Base-by-base conservation (phyloP, 2,113 vertebrate species). In the Sphaerodactylus townsendi region DNA sequence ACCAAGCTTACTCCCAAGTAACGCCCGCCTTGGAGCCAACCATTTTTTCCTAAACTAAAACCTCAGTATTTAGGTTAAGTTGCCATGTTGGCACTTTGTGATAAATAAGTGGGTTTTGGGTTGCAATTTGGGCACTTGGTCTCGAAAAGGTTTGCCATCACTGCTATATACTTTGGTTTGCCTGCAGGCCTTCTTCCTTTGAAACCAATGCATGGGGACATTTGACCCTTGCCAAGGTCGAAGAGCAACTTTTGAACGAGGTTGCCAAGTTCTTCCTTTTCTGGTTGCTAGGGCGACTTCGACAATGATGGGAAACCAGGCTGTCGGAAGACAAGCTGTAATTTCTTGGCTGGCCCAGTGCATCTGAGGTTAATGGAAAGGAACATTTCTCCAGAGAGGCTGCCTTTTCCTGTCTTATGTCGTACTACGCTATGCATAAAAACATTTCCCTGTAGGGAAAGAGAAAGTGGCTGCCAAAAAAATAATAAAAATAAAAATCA, bases 351-450 rank as follows among this genome's bases (percentile, higher is more conserved):
- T 77, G 87, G 74, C 77, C 65, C 28, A 44, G 77, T 76, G 56
- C 77, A 73, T 85, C 83, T 92, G 93, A 94, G 81, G 59, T 89
- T 94, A 93, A 94, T 90, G 89, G 87, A 92, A 92, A 50, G 84
- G 83, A 92, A 70, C 81, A 0, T 90, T 92, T 89, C 39, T 81
- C 90, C 88, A 48, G 81, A 91, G 64, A 83, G 79, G 89, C 88
- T 84, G 83, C 85, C 92, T 68, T 85, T 86, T 90, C 19, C 66
- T 92, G 89, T 91, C 88, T 91, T 30, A 81, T 90, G 77, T 70
- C 92, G 70, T 94, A 91, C 82, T 50, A 30, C 64, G 84, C 85
- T 66, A 66, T 81, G 74, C 89, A 87, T 89, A 85, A 91, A 89
- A 86, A 48, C 8, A 14, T 89, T 91, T 91, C 90, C 64, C 86